A percentile compares a stretch with the other conserved stretches of the same genome.
Evolutionary conservation across 2,888 invertebrate genomes (phyloP).

Genomic region (Acanthosepion lycidas): DNA sequence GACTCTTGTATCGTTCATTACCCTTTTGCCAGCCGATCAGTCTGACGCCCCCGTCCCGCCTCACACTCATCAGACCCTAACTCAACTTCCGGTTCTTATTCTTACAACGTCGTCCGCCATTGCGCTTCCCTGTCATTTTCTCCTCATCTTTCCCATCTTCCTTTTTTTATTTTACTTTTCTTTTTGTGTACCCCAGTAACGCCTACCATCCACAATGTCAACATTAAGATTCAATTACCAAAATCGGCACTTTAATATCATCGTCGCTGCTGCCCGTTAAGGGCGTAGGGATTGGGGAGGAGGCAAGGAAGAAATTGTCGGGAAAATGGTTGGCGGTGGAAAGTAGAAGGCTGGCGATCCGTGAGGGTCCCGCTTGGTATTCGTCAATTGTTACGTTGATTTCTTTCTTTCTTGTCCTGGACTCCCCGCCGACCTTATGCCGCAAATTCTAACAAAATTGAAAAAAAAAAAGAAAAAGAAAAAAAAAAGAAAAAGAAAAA

Average conservation of each 20-base stretch:
- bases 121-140: background rate
- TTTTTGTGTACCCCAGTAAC: background rate
- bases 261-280: background rate
- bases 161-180: background rate
- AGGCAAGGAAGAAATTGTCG: background rate
- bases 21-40: constrained; percentile 8
- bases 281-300: background rate
- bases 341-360: background rate
- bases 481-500: background rate
- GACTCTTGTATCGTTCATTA: background rate
- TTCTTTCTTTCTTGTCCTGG: background rate
- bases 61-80: background rate
- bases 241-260: background rate
- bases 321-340: background rate
- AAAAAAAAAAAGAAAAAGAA: too few species aligned
- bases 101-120: background rate
- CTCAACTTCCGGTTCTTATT: constrained; percentile 33
- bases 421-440: constrained; percentile 2
- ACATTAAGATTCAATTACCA: background rate
- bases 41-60: background rate
- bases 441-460: background rate
- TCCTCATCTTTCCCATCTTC: background rate
- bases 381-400: constrained; percentile 18
- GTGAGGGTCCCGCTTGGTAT: background rate
- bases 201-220: constrained; percentile 33